Evolutionary conservation across 2,113 vertebrate genomes (phyloP).

Genomic region (Etheostoma cragini): DNA sequence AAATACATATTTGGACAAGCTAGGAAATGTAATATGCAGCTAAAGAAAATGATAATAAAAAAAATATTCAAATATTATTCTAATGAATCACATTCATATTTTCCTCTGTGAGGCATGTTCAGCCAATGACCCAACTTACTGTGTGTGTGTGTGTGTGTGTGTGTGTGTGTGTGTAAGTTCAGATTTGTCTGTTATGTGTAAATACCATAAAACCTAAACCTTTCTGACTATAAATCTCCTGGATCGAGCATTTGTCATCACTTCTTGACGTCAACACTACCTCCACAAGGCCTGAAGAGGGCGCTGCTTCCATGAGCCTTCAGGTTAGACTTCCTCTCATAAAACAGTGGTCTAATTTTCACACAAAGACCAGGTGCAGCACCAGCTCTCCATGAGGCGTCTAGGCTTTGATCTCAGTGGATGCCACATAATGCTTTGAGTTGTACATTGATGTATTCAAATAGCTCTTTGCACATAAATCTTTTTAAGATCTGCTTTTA

Average conservation of each 20-base stretch:
- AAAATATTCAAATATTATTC: not conserved
- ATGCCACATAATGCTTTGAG: not conserved
- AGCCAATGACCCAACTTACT: not conserved
- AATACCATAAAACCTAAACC: slow-evolving; percentile 21
- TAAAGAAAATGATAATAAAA: not conserved
- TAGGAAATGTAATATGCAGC: not conserved
- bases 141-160: not conserved
- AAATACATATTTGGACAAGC: not conserved
- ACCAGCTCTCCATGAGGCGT: not conserved
- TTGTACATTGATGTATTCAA: not conserved
- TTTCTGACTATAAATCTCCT: not conserved
- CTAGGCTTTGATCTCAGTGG: slow-evolving; percentile 6
- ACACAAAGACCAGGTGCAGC: slow-evolving; percentile 27
- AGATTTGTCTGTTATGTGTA: not conserved
- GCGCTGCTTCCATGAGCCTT: slow-evolving; percentile 33
- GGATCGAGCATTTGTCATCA: not conserved
- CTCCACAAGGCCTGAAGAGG: slow-evolving; percentile 57
- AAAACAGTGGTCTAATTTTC: not conserved
- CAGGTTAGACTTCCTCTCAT: not conserved
- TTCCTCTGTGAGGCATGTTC: not conserved
- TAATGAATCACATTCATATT: not conserved
- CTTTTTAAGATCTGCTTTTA: not conserved
- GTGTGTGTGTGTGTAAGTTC: not conserved
- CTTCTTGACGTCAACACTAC: not conserved
- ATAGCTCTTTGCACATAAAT: not conserved